Conservation (phyloP, 2,797 vertebrate species). For the Periophthalmus magnuspinnatus region DNA sequence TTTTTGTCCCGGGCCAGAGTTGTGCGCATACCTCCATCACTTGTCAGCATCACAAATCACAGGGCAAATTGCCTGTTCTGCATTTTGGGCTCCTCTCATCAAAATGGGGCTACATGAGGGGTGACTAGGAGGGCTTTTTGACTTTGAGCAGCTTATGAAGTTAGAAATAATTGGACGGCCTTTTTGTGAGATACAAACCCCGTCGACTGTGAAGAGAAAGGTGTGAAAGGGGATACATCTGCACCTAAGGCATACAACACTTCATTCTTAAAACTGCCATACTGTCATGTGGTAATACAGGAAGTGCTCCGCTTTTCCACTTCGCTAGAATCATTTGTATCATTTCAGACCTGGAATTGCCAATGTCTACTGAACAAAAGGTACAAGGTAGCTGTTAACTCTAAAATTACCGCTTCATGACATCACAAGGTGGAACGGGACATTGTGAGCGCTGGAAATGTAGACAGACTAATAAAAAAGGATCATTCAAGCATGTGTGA, state of each 20-base stretch:
- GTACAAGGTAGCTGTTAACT: too few relatives aligned
- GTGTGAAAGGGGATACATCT: conserved; percentile 30
- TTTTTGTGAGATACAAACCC: conserved; percentile 43
- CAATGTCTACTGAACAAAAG: too few relatives aligned
- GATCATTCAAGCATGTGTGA: too few relatives aligned
- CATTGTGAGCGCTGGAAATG: too few relatives aligned
- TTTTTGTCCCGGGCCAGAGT: conserved; percentile 34
- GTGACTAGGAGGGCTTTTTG: conserved; percentile 45
- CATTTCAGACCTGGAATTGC: too few relatives aligned
- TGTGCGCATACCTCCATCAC: conserved; percentile 52
- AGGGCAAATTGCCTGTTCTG: conserved; percentile 56
- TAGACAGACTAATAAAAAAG: too few relatives aligned
- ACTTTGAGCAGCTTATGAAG: conserved; percentile 57
- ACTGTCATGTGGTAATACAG: too few relatives aligned
- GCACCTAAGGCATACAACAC: background rate
- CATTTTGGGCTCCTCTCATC: conserved; percentile 48
- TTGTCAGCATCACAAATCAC: conserved; percentile 66
- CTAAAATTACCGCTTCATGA: too few relatives aligned
- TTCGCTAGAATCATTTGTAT: too few relatives aligned
- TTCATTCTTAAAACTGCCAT: too few relatives aligned
- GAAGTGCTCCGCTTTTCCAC: too few relatives aligned
- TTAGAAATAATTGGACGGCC: conserved; percentile 49
- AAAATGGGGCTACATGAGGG: conserved; percentile 48
- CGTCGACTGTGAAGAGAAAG: conserved; percentile 22
- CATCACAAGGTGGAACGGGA: too few relatives aligned